Base-by-base conservation (phyloP, 2,888 invertebrate genomes). In the Lasioglossum marginatum region DNA sequence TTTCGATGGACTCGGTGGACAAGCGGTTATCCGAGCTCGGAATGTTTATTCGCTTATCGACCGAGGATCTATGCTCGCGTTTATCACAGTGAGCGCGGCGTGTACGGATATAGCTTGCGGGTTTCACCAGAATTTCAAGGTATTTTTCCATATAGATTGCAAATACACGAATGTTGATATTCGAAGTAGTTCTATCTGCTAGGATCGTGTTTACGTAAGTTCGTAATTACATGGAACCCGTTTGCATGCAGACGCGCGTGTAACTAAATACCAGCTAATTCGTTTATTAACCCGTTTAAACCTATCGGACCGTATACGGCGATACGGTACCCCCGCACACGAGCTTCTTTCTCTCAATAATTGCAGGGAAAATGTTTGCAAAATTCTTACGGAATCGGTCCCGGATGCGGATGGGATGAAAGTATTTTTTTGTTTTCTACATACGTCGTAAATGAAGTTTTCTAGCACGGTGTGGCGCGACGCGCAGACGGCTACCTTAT, bases 91-190 rank as follows among this genome's bases (percentile, higher is more conserved):
- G 96, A 96, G 88, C 94, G 93, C 82, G 96, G 96, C 77, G 96
- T 97, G 91, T 96, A 96, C 93, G 97, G 97, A 57, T 96, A 96
- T 95, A 96, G 96, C 94, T 96, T 96, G 87, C 94, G 93, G 89
- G 92, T 91, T 88, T 68, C 45, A 14, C 91, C 73, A 31, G 52
- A 87, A n/a, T 94, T 92, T 84, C 89, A 94, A 92, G 94, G 95
- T 93, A 91, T 48, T 79, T 75, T 31, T 31, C 63, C 63, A 31
- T 16, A 34, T 8, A 19, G 4, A 10, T 8, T 23, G 8, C 34
- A 19, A 66, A 34, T 34, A 34, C 4, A 66, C 27, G 60, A 27
- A 60, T 60, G 5, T 63, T 1, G 31, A 63, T 63, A 27, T 60
- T 27, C 14, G 16, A 31, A 31, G 63, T 63, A 16, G 16, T 2